Base-by-base conservation (phyloP, 53 echinoderm and acorn worm species). In the Actinopyga echinites region DNA sequence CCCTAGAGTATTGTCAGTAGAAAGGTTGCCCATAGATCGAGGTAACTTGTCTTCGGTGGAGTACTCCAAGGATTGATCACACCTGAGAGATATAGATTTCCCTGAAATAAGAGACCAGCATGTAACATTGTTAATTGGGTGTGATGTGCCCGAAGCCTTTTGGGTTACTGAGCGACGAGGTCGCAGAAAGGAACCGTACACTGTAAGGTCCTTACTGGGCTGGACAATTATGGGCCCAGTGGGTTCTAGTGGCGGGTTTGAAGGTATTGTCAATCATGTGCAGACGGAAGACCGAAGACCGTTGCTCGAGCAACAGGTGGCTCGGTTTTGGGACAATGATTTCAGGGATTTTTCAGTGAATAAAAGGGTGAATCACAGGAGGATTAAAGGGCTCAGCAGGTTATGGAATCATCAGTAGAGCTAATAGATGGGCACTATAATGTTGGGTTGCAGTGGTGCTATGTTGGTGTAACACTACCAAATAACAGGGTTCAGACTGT, bases 341-440 rank as follows among this genome's bases (percentile, higher is more conserved):
- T 40, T 40, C 10, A 10, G 40, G 6, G 40, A 40, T 40, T 5
- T 40, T 0, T 40, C 40, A 3, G 6, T 40, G 40, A 40, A 5
- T 60, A 66, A 28, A 30, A 77, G 34, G 86, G 83, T 1, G 58
- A 82, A 10, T 86, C 78, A 52, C 32, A 64, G 1, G 90, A 87
- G 31, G 91, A 91, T 34, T 87, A 60, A 24, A 69, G 45, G 55
- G 87, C 87, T 15, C 30, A 65, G 23, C 35, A 74, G 8, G 65
- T 57, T 23, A 90, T 90, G 55, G 54, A 67, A 20, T 37, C 35
- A 36, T 77, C 79, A 4, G 63, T 83, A 22, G 78, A 37, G 57
- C 30, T 79, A 31, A 79, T 83, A 22, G 86, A 82, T 32, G 86
- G 77, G 21, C 90, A 89, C 61, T 86, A 86, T 53, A 73, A 82